Conservation (phyloP, 2,113 vertebrate species). For the Sturnira hondurensis region DNA sequence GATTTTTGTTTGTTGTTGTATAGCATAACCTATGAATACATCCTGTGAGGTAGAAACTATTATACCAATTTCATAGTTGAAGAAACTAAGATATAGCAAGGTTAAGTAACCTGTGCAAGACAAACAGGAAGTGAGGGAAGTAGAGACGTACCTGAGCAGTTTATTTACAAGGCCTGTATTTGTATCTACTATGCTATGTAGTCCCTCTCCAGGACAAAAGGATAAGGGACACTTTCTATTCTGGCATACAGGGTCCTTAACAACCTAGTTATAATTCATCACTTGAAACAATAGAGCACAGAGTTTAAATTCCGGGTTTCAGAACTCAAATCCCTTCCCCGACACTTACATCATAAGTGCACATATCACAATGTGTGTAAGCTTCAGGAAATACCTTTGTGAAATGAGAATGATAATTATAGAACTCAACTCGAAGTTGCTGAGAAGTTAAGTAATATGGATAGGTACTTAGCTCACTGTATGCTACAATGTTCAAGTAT, state of each 20-base stretch:
- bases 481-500: not conserved
- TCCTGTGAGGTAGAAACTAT: not conserved
- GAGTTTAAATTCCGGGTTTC: not conserved
- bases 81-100: not conserved
- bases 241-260: not conserved
- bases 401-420: not conserved
- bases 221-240: not conserved
- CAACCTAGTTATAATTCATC: not conserved
- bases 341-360: not conserved
- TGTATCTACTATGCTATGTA: not conserved
- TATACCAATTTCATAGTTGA: not conserved
- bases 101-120: not conserved
- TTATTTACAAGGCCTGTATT: not conserved
- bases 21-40: not conserved
- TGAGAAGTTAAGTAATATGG: not conserved
- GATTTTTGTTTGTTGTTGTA: not conserved
- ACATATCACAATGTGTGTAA: not conserved
- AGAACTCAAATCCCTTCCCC: not conserved
- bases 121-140: not conserved
- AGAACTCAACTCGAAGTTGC: not conserved
- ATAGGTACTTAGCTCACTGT: not conserved
- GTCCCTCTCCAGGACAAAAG: not conserved
- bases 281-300: not conserved
- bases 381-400: not conserved
- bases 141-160: not conserved